phyloP scores from a whole-genome alignment of 2,888 invertebrate genomes.

The Lymantria monacha region DNA sequence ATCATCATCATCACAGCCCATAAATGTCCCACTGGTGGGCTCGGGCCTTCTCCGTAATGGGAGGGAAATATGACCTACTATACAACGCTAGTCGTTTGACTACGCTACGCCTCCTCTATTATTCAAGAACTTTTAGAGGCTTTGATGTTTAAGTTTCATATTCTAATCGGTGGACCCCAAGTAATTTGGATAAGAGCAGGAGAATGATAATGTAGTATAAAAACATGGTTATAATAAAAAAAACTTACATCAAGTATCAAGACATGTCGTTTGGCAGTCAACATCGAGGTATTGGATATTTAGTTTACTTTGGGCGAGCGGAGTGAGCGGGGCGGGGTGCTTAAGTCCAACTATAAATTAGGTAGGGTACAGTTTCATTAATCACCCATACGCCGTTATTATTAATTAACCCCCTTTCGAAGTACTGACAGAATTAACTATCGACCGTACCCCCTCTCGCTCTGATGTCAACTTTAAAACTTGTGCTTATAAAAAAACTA shows the following conservation, averaged over 20 bases:
- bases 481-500: conserved; percentile 13
- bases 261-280: conserved; percentile 28
- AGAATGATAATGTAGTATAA: too few relatives aligned
- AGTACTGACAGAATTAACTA: conserved; percentile 76
- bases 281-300: conserved; percentile 82
- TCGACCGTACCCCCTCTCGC: conserved; percentile 56
- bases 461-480: conserved; percentile 63
- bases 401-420: conserved; percentile 80
- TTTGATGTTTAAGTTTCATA: too few relatives aligned
- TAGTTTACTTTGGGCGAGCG: conserved; percentile 80
- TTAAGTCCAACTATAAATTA: conserved; percentile 83
- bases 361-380: conserved; percentile 83
- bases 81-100: too few relatives aligned
- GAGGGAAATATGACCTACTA: too few relatives aligned
- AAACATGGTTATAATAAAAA: neutral
- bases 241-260: conserved; percentile 30
- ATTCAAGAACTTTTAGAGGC: too few relatives aligned
- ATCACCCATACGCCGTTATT: conserved; percentile 83
- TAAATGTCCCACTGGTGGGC: too few relatives aligned
- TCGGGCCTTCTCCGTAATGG: too few relatives aligned
- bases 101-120: too few relatives aligned
- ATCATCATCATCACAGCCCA: too few relatives aligned
- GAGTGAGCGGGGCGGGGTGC: conserved; percentile 63
- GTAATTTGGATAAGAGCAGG: too few relatives aligned
- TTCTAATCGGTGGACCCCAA: too few relatives aligned